phyloP scores from a whole-genome alignment of 2,797 vertebrate genomes.

The Chloroceryle inda region DNA sequence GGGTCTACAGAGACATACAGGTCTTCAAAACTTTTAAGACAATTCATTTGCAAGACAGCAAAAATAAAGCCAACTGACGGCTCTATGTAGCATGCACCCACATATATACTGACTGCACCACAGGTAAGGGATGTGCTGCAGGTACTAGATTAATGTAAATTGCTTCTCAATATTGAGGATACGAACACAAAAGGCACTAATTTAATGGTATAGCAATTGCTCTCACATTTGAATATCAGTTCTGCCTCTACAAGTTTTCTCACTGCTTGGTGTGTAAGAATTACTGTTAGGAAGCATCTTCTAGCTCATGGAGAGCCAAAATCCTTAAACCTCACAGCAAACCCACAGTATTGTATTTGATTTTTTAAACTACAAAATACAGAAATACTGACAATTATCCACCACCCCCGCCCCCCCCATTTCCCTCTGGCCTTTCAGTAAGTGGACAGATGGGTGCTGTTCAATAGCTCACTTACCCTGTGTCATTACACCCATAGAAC shows the following conservation, averaged over 20 bases:
- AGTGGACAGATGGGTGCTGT: slow-evolving; percentile 28
- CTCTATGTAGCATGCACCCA: not conserved
- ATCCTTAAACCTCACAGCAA: not conserved
- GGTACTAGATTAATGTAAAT: not conserved
- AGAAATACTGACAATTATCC: not conserved
- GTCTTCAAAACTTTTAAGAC: not conserved
- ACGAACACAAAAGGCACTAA: not conserved
- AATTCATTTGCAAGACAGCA: not conserved
- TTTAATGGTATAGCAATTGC: not conserved
- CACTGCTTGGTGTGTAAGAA: accelerated
- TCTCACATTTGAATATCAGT: not conserved
- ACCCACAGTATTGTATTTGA: not conserved
- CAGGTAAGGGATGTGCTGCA: not conserved
- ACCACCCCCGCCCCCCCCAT: too few relatives aligned
- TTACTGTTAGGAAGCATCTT: not conserved
- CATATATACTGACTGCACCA: not conserved
- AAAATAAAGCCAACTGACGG: not conserved
- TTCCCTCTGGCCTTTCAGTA: not conserved
- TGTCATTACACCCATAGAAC: slow-evolving; percentile 24
- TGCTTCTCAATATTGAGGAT: not conserved
- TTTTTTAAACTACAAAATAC: not conserved
- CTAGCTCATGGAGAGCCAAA: not conserved
- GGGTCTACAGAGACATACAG: not conserved
- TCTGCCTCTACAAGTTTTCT: not conserved
- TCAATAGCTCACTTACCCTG: slow-evolving; percentile 39